Conservation (phyloP, 2,888 invertebrate species). For the Cryptus armator region DNA sequence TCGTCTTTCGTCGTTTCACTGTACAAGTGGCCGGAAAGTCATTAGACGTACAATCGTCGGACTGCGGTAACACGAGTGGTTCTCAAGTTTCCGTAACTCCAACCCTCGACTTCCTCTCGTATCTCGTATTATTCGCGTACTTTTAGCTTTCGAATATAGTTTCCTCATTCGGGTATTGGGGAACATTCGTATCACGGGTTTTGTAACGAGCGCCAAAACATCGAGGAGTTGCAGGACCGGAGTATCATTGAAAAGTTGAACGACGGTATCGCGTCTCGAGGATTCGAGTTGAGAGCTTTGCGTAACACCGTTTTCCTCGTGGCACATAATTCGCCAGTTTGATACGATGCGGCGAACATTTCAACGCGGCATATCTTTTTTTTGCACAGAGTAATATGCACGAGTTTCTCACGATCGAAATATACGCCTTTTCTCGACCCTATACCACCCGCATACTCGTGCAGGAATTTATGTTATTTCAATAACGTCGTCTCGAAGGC, state of each 20-base stretch:
- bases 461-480: slow-evolving; percentile 66
- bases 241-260: slow-evolving; percentile 53
- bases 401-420: slow-evolving; percentile 25
- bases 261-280: slow-evolving; percentile 2
- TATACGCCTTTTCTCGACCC: slow-evolving; percentile 24
- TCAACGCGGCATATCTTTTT: background rate
- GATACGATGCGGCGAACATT: background rate
- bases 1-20: background rate
- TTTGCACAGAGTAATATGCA: background rate
- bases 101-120: slow-evolving; percentile 24
- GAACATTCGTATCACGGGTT: slow-evolving; percentile 9
- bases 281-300: slow-evolving; percentile 1
- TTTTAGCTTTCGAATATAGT: slow-evolving; percentile 50
- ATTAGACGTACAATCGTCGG: slow-evolving; percentile 22
- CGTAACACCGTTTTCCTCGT: slow-evolving; percentile 8
- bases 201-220: background rate
- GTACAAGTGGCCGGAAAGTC: slow-evolving; percentile 35
- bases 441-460: slow-evolving; percentile 32
- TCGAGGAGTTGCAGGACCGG: slow-evolving; percentile 19
- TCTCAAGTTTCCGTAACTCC: slow-evolving; percentile 55
- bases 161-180: background rate
- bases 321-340: background rate
- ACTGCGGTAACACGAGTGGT: slow-evolving; percentile 9
- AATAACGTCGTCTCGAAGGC: slow-evolving; percentile 52
- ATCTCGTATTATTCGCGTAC: slow-evolving; percentile 23